phyloP scores from a whole-genome alignment of 2,888 invertebrate genomes.

The Anodontia alba region DNA sequence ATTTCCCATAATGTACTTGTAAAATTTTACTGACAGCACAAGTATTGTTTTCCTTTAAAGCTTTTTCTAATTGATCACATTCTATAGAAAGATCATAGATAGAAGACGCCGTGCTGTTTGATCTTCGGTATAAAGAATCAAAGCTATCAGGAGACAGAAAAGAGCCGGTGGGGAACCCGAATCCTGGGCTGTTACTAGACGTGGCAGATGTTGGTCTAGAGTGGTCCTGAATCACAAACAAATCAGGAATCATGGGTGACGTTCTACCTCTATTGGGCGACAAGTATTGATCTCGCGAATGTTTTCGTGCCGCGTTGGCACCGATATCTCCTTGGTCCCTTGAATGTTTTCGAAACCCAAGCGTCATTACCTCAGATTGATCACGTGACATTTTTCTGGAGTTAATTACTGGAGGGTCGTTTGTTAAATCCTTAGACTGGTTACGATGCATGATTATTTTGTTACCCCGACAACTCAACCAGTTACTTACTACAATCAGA shows the following conservation, averaged over 20 bases:
- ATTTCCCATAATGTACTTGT: slow-evolving; percentile 86
- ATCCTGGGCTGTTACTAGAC: slow-evolving; percentile 35
- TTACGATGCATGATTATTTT: slow-evolving; percentile 10
- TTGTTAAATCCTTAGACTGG: neutral
- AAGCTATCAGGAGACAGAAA: slow-evolving; percentile 54
- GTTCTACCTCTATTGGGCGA: slow-evolving; percentile 48
- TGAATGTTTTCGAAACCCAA: neutral
- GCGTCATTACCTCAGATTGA: slow-evolving; percentile 14
- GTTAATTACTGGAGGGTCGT: neutral
- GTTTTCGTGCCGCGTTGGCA: slow-evolving; percentile 32
- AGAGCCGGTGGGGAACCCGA: slow-evolving; percentile 20
- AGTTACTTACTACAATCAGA: too few relatives aligned
- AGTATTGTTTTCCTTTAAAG: slow-evolving; percentile 86
- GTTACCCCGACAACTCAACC: too few relatives aligned
- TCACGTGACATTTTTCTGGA: slow-evolving; percentile 33
- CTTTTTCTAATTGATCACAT: slow-evolving; percentile 86
- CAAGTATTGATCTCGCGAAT: slow-evolving; percentile 45
- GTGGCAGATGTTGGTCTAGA: slow-evolving; percentile 25
- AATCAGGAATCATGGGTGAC: slow-evolving; percentile 44
- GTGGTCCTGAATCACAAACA: slow-evolving; percentile 57
- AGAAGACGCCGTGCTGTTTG: slow-evolving; percentile 85
- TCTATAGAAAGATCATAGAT: slow-evolving; percentile 85
- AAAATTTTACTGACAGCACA: slow-evolving; percentile 86
- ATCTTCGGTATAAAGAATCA: slow-evolving; percentile 60
- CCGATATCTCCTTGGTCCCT: neutral